Evolutionary conservation across 2,888 invertebrate genomes (phyloP), one percentile per base, ranked within the genome.

Genomic region (Zaprionus lineosus): DNA sequence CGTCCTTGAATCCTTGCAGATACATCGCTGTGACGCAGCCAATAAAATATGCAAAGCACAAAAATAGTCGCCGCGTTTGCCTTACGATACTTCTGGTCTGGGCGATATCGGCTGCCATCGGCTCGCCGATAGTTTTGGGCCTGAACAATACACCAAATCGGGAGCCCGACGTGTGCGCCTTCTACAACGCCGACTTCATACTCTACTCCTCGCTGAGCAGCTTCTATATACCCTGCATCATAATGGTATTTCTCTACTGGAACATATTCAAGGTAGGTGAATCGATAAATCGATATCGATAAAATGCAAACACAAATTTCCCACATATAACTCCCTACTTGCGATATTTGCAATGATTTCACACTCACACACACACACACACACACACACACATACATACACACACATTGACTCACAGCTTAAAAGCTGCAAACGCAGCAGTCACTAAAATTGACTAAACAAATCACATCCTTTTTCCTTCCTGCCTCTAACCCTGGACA

Each of bases 21-120:
- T 99, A 98, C 91, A 98, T 99, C 86, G 99, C 99, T 69, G 99
- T 99, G 78, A 99, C 98, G 37, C 96, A 97, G 90, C 99, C 99
- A 86, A 98, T 99, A 90, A 97, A 98, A 91, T 99, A 99, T 92
- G 98, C 98, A 58, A 97, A 98, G 89, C 98, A 98, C 92, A 97
- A 98, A 92, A 98, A 97, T 92, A 97, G 96, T 91, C 93, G 94
- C 47, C 94, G 99, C 62, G 97, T 98, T 36, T 96, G 96, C 94
- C 91, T 98, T 89, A 99, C 98, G 81, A 97, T 99, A 86, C 94
- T 95, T 29, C 91, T 98, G 67, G 98, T 98, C 44, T 99, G 99
- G 99, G 93, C 96, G 77, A 96, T 99, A 89, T 96, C 96, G 57
- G 95, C 95, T 1, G 96, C 97, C 61, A 99, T 99, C 76, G 99